Evolutionary conservation across 2,888 invertebrate species (phyloP).

Genomic region (Embidobia sp.): DNA sequence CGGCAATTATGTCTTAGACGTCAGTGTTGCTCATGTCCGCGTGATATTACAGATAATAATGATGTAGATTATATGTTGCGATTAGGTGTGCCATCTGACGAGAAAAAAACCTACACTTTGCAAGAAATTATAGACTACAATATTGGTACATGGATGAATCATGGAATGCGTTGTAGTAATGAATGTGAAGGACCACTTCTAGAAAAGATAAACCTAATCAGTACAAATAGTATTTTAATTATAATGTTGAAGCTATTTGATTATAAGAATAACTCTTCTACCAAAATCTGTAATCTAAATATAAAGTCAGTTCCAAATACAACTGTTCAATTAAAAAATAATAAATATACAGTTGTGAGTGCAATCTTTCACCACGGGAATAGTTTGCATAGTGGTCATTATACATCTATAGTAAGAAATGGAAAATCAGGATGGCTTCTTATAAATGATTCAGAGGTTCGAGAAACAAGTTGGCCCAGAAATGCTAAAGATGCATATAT

Average conservation of each 20-base stretch:
- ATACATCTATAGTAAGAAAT: background rate
- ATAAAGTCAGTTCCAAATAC: slow-evolving; percentile 3
- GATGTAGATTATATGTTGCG: background rate
- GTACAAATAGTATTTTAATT: slow-evolving; percentile 2
- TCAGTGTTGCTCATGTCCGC: background rate
- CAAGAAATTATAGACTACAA: slow-evolving; percentile 9
- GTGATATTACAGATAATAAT: background rate
- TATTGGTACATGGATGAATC: background rate
- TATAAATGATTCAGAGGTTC: slow-evolving; percentile 1
- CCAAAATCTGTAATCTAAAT: slow-evolving; percentile 2
- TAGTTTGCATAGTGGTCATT: slow-evolving; percentile 1
- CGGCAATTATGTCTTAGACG: background rate
- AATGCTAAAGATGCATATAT: slow-evolving; percentile 9
- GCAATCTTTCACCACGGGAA: slow-evolving; percentile 10
- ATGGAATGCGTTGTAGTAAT: background rate
- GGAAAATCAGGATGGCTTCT: slow-evolving; percentile 1
- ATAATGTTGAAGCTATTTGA: slow-evolving; percentile 5
- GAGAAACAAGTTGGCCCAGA: background rate
- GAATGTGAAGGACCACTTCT: background rate
- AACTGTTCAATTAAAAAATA: background rate
- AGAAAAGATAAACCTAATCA: slow-evolving; percentile 4
- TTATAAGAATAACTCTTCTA: background rate
- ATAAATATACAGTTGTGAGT: slow-evolving; percentile 7
- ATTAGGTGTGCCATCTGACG: background rate
- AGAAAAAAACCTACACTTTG: background rate